Evolutionary conservation across 1,140 invertebrate genomes (phyloP), one percentile per base, ranked within the genome.

Genomic region (Melipona quadrifasciata): DNA sequence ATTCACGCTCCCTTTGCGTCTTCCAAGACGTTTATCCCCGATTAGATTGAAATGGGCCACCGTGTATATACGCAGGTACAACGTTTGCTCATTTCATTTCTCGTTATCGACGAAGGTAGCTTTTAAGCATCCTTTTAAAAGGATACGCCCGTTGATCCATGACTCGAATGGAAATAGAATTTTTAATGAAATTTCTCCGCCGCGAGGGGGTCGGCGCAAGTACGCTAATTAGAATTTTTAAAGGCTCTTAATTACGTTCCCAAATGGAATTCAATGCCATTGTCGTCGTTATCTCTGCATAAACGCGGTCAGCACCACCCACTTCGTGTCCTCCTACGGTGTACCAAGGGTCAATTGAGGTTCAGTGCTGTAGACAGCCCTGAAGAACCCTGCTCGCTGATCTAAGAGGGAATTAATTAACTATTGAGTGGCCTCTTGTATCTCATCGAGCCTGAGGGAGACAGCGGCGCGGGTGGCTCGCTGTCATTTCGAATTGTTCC

Each of bases 381-480:
- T 58, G 65, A 82, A 82, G 75, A 86, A 61, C 75, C 65, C 79
- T 80, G 70, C 51, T 67, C 70, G n/a, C n/a, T 57, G 58, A 19
- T 84, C 68, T 57, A 79, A 74, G 78, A 75, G 83, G 27, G 75
- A 88, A 86, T 89, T 82, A 86, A 86, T 86, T 86, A 86, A 86
- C 85, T 80, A 73, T 34, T 27, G 65, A 68, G 81, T 64, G 76
- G 51, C 39, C 19, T 55, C 76, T 80, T 31, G 78, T 71, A 74
- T 82, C 39, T 55, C 77, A 72, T 83, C 24, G 58, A 82, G 39
- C 51, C 68, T 80, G 72, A 75, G 71, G 4, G 34, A 51, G 39
- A 55, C 31, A 47, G 31, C 61, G 14, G 10, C 24, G 47, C 2
- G 21, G 27, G 21, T 61, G 57, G 55, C n/a, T 27, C 57, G 58